Evolutionary conservation across 92 coral and sea anemone genomes (phyloP).

Genomic region (Zoanthus sociatus): DNA sequence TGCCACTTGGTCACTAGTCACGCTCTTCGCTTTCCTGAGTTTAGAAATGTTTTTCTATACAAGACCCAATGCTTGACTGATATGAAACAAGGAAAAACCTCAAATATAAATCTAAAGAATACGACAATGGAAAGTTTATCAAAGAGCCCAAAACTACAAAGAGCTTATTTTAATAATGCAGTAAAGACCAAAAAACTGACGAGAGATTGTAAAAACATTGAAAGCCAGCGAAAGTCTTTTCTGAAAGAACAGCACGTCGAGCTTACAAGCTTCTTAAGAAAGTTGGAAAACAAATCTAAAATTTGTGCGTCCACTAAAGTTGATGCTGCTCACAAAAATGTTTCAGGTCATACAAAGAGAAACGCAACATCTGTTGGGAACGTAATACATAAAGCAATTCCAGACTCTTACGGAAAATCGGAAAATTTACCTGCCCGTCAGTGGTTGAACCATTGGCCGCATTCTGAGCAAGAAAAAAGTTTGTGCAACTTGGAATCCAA

Average conservation of each 20-base stretch:
- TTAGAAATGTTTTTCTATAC: no score
- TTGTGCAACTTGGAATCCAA: no score
- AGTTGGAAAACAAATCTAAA: not conserved
- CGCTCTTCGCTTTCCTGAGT: no score
- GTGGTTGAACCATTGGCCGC: no score
- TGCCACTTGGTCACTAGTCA: no score
- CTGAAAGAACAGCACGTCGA: conserved; percentile 13
- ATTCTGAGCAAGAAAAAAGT: no score
- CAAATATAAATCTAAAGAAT: not conserved
- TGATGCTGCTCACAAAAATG: not conserved
- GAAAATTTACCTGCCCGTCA: no score
- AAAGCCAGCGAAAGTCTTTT: conserved; percentile 31
- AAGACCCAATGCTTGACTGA: not conserved
- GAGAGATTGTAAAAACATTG: conserved; percentile 10
- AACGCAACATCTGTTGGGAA: no score
- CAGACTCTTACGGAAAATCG: no score
- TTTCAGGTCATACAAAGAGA: not conserved
- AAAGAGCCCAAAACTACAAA: conserved; percentile 20
- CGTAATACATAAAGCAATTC: no score
- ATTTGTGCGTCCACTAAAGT: not conserved
- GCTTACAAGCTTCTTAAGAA: not conserved
- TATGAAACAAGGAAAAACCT: not conserved
- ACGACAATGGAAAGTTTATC: not conserved
- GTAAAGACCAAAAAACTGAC: not conserved
- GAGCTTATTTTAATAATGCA: conserved; percentile 5